Base-by-base conservation (phyloP, 2,797 vertebrate genomes). In the Phoebastria nigripes region DNA sequence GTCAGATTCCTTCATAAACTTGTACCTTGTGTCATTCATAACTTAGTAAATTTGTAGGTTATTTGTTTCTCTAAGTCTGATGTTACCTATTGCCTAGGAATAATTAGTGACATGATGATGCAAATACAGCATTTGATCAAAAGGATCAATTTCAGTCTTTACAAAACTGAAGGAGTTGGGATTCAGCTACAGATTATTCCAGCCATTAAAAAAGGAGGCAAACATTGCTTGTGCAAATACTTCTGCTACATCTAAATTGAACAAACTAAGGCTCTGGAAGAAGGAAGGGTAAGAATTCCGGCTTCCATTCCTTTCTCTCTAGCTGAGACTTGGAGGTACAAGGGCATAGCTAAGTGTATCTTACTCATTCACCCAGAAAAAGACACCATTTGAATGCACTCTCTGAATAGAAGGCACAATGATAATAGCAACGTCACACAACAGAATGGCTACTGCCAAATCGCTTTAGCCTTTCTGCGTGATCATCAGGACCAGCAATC, bases 401-500 rank as follows among this genome's bases (percentile, higher is more conserved):
- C 74, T 73, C 77, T 94, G 81, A 94, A 95, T 80, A 76, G 90
- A 74, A 94, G 72, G 81, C 87, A 70, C 87, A 70, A 55, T 33
- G 87, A 59, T 80, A 82, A 84, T 24, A 51, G 78, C 79, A 58
- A 71, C 61, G 35, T 95, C 94, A 52, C 87, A 49, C 49, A 91
- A 18, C 84, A 95, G 95, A 97, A 93, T 66, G 93, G 89, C 78
- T 91, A 26, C 91, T 96, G 93, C 94, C 91, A 93, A 91, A 71
- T 89, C 20, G 0, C 90, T 94, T 95, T 79, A 96, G 79, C 76
- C 46, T 93, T 92, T 62, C 90, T 93, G 76, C 61, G 0, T 72
- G 66, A 92, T 77, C 91, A 66, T 63, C 82, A 79, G 80, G 51
- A 74, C 54, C 80, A 86, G 81, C 82, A 95, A 80, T 47, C 90